Evolutionary conservation across 2,888 invertebrate genomes (phyloP), one percentile per base, ranked within the genome.

Genomic region (Fragum sueziense): DNA sequence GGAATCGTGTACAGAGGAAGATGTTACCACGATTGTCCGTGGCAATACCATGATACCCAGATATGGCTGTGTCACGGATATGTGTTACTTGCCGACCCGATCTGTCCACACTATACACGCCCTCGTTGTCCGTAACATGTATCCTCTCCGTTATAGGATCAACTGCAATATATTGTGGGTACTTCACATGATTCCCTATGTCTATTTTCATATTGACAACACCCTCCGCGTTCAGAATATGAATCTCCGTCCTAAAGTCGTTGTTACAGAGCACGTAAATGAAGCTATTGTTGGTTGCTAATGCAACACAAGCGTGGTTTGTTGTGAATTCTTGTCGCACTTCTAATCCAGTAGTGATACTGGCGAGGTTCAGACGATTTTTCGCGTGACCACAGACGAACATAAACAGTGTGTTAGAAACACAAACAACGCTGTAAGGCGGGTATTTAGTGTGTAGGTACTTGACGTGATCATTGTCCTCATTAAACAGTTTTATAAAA

Each of bases 191-290:
- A 34, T 57, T 70, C 4, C 74, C 79, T 9, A 79, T 65, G 14
- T 70, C 67, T 14, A 71, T 62, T 31, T 74, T 65, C 29, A 79
- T 71, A 67, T 57, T 74, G 9, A 74, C 74, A 11, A 79, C 71
- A 11, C 79, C 79, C 27, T 79, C 79, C 4, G 67, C 74, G 9
- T 65, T 74, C 0, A 79, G 7, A 27, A 79, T 68, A 41, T 74
- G 74, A n/a, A 74, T 37, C 51, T 79, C 79, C 11, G 71, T 67
- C 25, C 71, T 37, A 22, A 47, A 74, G 27, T 67, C 65, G 17
- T 51, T 59, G 27, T 71, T 27, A 29, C 79, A 79, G 20, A 79
- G 47, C 14, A 79, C 57, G 37, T 79, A 79, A 17, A 79, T 71
- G 29, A 74, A 59, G 2, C 74, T 74, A 20, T 74, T 67, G 20